phyloP scores from a whole-genome alignment of 2,797 vertebrate genomes.

The Argentina silus region DNA sequence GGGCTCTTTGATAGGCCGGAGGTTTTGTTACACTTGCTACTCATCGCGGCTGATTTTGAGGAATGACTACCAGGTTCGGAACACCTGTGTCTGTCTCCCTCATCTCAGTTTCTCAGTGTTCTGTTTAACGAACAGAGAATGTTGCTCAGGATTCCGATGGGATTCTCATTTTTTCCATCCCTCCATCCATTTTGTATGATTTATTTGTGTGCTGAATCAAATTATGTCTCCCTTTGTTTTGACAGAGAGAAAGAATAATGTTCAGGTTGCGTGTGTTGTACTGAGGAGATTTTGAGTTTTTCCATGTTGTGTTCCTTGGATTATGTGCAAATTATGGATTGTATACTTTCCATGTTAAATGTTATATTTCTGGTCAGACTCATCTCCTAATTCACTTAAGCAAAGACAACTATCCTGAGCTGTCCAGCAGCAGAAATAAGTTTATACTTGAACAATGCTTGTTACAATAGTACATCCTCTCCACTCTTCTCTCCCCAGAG shows the following conservation, averaged over 20 bases:
- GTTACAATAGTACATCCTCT: too few species aligned
- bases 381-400: too few species aligned
- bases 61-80: conserved; percentile 30
- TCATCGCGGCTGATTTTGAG: conserved; percentile 22
- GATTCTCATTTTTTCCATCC: conserved; percentile 19
- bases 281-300: too few species aligned
- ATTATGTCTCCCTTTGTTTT: conserved; percentile 21
- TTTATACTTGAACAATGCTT: too few species aligned
- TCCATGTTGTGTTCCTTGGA: not conserved
- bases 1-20: conserved; percentile 29
- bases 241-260: conserved; percentile 28
- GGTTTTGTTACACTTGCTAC: conserved; percentile 38
- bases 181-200: not conserved
- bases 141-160: conserved; percentile 28
- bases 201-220: conserved; percentile 16
- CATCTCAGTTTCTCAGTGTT: conserved; percentile 15
- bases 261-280: too few species aligned
- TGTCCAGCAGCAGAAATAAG: too few species aligned
- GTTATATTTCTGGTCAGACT: too few species aligned
- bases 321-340: not conserved
- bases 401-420: too few species aligned
- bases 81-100: conserved; percentile 44
- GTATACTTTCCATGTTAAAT: too few species aligned
- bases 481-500: too few species aligned
- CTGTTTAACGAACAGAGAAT: conserved; percentile 43